phyloP scores from a whole-genome alignment of 2,888 invertebrate genomes.

The Liodrosophila aerea region DNA sequence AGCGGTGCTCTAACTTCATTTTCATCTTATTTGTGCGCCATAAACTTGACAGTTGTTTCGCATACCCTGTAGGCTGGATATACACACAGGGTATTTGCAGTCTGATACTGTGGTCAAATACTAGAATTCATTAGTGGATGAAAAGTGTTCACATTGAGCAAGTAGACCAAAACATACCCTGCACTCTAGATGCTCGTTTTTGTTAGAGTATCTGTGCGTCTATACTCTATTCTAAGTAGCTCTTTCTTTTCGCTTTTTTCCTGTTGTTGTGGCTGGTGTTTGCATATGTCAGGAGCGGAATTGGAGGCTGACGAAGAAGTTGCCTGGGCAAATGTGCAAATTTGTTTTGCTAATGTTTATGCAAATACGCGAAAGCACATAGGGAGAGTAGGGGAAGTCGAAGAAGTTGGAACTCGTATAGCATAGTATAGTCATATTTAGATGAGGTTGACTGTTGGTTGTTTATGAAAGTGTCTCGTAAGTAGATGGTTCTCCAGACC shows the following conservation, averaged over 20 bases:
- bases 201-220: constrained; percentile 29
- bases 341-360: constrained; percentile 79
- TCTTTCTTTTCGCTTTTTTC: constrained; percentile 25
- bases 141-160: too few relatives aligned
- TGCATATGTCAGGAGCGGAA: constrained; percentile 64
- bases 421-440: constrained; percentile 41
- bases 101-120: too few relatives aligned
- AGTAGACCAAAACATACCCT: too few relatives aligned
- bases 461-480: constrained; percentile 70
- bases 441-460: constrained; percentile 55
- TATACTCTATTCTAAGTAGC: background rate
- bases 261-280: constrained; percentile 61
- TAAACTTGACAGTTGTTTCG: constrained; percentile 58
- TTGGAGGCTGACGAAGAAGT: constrained; percentile 26
- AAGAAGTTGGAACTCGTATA: constrained; percentile 8
- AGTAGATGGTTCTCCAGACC: constrained; percentile 52
- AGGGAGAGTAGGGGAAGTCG: constrained; percentile 15
- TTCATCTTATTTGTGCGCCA: constrained; percentile 52
- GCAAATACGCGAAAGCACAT: constrained; percentile 72
- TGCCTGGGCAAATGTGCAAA: constrained; percentile 70
- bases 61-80: background rate
- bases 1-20: constrained; percentile 53
- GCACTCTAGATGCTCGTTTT: too few relatives aligned
- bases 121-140: too few relatives aligned
- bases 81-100: too few relatives aligned